phyloP scores from a whole-genome alignment of 2,888 invertebrate species.

The Onchidella celtica region DNA sequence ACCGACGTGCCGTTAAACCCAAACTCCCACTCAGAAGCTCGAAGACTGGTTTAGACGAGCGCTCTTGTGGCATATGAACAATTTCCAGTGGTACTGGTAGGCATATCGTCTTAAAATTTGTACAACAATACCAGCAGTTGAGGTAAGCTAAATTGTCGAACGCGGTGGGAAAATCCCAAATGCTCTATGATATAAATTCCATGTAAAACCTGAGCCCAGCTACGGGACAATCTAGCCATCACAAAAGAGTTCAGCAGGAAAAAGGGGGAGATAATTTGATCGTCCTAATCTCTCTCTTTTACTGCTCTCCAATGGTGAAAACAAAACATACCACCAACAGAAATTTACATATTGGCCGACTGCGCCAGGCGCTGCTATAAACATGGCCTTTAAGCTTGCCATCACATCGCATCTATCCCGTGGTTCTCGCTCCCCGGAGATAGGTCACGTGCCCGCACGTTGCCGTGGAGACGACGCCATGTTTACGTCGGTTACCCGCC shows the following conservation, averaged over 20 bases:
- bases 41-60: too few relatives aligned
- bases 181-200: too few relatives aligned
- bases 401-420: conserved; percentile 12
- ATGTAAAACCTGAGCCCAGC: conserved; percentile 30
- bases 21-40: too few relatives aligned
- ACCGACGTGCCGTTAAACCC: too few relatives aligned
- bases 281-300: conserved; percentile 41
- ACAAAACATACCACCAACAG: conserved; percentile 48
- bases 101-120: too few relatives aligned
- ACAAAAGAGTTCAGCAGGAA: conserved; percentile 38
- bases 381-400: conserved; percentile 42
- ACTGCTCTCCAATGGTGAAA: conserved; percentile 43
- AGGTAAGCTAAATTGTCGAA: too few relatives aligned
- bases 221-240: conserved; percentile 30
- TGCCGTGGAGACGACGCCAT: conserved; percentile 43
- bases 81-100: too few relatives aligned
- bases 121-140: too few relatives aligned
- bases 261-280: conserved; percentile 38
- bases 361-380: conserved; percentile 20
- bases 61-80: too few relatives aligned
- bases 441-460: conserved; percentile 40
- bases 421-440: conserved; percentile 21
- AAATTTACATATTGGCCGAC: conserved; percentile 48
- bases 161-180: too few relatives aligned
- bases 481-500: conserved; percentile 37